Evolutionary conservation across 2,888 invertebrate species (phyloP).

Genomic region (Flexamia atlantica): DNA sequence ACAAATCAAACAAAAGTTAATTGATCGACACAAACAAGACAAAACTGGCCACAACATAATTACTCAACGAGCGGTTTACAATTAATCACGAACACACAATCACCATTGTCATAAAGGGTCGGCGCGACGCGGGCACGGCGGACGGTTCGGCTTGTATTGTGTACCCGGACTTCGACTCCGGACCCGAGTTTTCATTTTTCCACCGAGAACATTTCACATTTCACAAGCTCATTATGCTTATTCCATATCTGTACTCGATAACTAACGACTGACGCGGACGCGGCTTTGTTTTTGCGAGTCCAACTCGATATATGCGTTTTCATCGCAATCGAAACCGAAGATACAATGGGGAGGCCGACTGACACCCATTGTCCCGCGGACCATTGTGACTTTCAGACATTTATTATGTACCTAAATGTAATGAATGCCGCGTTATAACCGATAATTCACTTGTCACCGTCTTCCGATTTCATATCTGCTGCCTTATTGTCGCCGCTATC

Average conservation of each 20-base stretch:
- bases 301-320: slow-evolving; percentile 59
- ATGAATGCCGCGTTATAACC: slow-evolving; percentile 55
- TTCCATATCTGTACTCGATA: slow-evolving; percentile 61
- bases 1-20: slow-evolving; percentile 29
- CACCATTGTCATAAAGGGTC: slow-evolving; percentile 50
- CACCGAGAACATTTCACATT: slow-evolving; percentile 17
- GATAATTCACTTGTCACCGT: slow-evolving; percentile 57
- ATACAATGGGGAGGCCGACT: slow-evolving; percentile 48
- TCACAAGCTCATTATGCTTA: slow-evolving; percentile 56
- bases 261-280: slow-evolving; percentile 50
- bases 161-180: background rate
- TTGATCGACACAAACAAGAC: slow-evolving; percentile 49
- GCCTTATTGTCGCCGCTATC: slow-evolving; percentile 54
- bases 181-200: slow-evolving; percentile 23
- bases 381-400: slow-evolving; percentile 52
- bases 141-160: slow-evolving; percentile 13
- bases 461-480: slow-evolving; percentile 55
- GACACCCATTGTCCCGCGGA: slow-evolving; percentile 47
- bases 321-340: slow-evolving; percentile 57
- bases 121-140: background rate
- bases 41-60: slow-evolving; percentile 10
- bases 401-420: slow-evolving; percentile 56
- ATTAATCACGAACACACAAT: slow-evolving; percentile 52
- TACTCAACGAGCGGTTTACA: slow-evolving; percentile 44
- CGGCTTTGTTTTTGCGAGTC: slow-evolving; percentile 49